Base-by-base conservation (phyloP, 2,888 invertebrate genomes). In the Chrysolina americana region DNA sequence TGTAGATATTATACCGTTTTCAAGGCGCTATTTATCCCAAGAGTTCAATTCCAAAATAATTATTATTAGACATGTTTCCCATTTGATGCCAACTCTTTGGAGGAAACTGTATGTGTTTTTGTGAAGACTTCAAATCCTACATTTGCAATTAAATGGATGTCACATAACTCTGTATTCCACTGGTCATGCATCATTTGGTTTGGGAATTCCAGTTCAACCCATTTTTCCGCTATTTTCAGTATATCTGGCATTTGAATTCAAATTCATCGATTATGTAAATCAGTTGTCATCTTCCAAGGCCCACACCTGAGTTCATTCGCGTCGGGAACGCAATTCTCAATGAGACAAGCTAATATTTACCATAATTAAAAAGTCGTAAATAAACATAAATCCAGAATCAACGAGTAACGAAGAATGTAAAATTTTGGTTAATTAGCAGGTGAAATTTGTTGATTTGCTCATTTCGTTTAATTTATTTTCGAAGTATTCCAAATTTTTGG, bases 211-310 rank as follows among this genome's bases (percentile, higher is more conserved):
- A 59, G n/a, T 59, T n/a, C 23, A 9, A 23, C 6, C 23, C n/a
- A 59, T 10, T 36, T 53, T 53, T 21, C 59, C 59, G 59, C 28
- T 59, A 59, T 59, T 28, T 59, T n/a, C 23, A 10, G n/a, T 59
- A 28, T n/a, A 59, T 36, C 15, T n/a, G 36, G 13, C n/a, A 17
- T 59, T 36, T n/a, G 36, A 59, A 59, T 59, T 59, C 59, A 36
- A 59, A 59, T 59, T 59, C 28, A 28, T 10, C 36, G n/a, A 36
- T 59, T 59, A 59, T 59, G 23, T 5, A n/a, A 59, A 59, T 59
- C 9, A 4, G 28, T n/a, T 36, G 59, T 2, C 59, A 59, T n/a
- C 59, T 59, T 59, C 28, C 59, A 59, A n/a, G 28, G n/a, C 36
- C 15, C 6, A 59, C 6, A 59, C 17, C 15, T 59, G 28, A 59